Conservation (phyloP, 2,113 vertebrate species). For the Oplegnathus fasciatus region DNA sequence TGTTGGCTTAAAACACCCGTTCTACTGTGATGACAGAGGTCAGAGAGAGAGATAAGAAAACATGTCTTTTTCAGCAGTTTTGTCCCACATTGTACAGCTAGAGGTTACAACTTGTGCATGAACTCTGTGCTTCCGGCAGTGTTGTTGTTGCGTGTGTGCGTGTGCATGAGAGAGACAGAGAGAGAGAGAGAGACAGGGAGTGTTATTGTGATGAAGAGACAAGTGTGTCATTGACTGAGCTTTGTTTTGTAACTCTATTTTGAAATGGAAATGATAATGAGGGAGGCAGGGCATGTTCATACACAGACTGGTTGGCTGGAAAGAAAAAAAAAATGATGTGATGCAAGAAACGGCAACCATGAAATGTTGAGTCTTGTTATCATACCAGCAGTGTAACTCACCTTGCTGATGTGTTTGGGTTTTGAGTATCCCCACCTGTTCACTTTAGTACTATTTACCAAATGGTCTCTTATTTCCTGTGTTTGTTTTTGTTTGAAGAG, state of each 20-base stretch:
- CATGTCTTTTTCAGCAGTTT: background rate
- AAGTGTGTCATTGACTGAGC: constrained; percentile 43
- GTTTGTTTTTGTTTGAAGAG: constrained; percentile 8
- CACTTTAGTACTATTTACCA: constrained; percentile 14
- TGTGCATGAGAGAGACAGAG: background rate
- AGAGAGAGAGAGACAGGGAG: constrained; percentile 26
- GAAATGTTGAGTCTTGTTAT: constrained; percentile 70
- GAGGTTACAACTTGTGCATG: constrained; percentile 7
- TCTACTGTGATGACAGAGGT: background rate
- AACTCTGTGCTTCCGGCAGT: constrained; percentile 34
- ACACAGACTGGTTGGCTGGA: constrained; percentile 46
- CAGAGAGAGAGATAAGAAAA: constrained; percentile 9
- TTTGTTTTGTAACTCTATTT: constrained; percentile 55
- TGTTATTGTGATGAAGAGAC: constrained; percentile 59
- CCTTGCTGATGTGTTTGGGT: constrained; percentile 21
- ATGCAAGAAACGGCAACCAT: constrained; percentile 53
- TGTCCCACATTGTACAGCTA: background rate
- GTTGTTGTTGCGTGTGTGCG: constrained; percentile 21
- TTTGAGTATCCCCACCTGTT: constrained; percentile 15
- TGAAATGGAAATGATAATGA: constrained; percentile 66
- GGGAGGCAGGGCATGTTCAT: constrained; percentile 55
- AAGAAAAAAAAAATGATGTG: constrained; percentile 22
- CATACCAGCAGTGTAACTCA: constrained; percentile 20
- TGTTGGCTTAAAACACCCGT: background rate
- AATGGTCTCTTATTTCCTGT: background rate